Evolutionary conservation across 1,140 invertebrate genomes (phyloP), one percentile per base, ranked within the genome.

Genomic region (Macrostomum lignano): DNA sequence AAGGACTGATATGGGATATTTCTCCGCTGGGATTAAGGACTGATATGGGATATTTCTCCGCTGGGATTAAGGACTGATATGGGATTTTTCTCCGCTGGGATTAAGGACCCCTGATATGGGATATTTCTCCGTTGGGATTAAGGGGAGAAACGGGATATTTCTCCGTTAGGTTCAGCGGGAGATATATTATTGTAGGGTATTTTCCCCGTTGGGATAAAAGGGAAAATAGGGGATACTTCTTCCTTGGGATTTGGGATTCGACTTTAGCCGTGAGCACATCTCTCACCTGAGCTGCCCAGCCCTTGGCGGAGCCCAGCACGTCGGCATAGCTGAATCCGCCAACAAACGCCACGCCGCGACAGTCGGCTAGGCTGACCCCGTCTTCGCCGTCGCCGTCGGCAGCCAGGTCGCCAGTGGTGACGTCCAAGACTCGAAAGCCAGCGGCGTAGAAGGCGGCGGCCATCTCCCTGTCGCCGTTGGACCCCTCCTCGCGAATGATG

Each of bases 321-420:
- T 96, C 84, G 21, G 79, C 84, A 61, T 88, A 94, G 55, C 82
- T 91, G 49, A 96, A 96, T 10, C 86, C 86, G 24, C 86, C 86
- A 2, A 84, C 82, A 46, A 93, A 94, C 21, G 84, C 68, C 9
- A 94, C 43, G 3, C 86, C 86, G 39, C 69, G 64, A 55, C 91
- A 94, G 10, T 61, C 50, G 35, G 78, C 69, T 6, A 91, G 52
- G 9, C 7, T 28, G 9, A 33, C 10, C 38, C 65, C 62, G 38
- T 66, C 63, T 21, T 30, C 15, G n/a, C 30, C 35, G 6, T 61
- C 55, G 9, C 81, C 42, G 74, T 71, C 72, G n/a, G n/a, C n/a
- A 24, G 23, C n/a, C n/a, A n/a, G n/a, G n/a, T n/a, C n/a, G n/a
- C n/a, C n/a, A n/a, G 84, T 79, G 1, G 75, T 77, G 0, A 88